These are phyloP conservation scores for Lochmaea capreae DNA, from an alignment of 2,888 invertebrate genomes.

Conservation along the genomic window DNA sequence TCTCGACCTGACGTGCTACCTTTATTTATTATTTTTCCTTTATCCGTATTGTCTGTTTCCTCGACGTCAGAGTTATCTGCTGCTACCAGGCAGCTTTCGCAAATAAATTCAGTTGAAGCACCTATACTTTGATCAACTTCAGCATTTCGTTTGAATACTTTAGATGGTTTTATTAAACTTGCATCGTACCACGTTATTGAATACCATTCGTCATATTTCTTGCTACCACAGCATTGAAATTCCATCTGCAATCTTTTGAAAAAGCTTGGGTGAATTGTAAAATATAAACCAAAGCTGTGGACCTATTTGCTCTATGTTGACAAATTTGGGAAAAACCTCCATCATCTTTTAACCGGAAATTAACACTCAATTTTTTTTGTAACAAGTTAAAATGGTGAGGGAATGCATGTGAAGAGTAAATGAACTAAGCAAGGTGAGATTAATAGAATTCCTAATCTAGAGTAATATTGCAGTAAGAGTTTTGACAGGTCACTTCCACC, in stretches of 20 bases:
- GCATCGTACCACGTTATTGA: conserved; percentile 70
- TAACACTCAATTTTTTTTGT: too few relatives aligned
- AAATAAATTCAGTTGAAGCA: neutral
- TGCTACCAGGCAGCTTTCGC: neutral
- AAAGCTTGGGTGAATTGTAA: neutral
- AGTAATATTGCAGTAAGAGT: too few relatives aligned
- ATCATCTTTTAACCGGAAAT: too few relatives aligned
- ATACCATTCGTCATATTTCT: conserved; percentile 73
- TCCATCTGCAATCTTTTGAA: conserved; percentile 68
- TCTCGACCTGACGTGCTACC: neutral
- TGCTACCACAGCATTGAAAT: conserved; percentile 74
- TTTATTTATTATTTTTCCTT: conserved; percentile 6
- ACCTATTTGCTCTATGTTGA: neutral
- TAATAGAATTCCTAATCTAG: too few relatives aligned
- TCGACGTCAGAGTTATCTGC: neutral
- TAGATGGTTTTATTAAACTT: conserved; percentile 59
- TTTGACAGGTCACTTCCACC: too few relatives aligned
- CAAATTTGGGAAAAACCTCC: too few relatives aligned
- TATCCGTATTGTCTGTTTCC: neutral
- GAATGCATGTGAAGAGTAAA: too few relatives aligned
- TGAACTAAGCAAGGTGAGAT: too few relatives aligned
- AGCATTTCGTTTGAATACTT: neutral
- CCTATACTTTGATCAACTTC: neutral
- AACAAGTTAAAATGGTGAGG: too few relatives aligned
- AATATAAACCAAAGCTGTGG: neutral